Evolutionary conservation across 1,140 invertebrate species (phyloP).

Genomic region (Oedothorax gibbosus): DNA sequence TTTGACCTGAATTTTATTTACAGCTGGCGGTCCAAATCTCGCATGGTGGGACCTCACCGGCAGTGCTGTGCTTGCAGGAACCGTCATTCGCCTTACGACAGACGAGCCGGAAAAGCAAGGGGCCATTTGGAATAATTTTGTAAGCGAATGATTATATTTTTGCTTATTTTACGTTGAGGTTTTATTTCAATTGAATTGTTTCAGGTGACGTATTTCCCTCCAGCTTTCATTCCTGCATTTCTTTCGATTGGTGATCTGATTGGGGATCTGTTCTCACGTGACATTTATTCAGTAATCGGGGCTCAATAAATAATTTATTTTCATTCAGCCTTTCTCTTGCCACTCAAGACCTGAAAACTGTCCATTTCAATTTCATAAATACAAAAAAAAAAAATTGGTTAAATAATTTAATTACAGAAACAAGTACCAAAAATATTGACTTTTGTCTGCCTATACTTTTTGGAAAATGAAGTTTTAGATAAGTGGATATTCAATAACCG

Average conservation of each 20-base stretch:
- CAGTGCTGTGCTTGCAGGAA: conserved; percentile 92
- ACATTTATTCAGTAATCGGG: too few species aligned
- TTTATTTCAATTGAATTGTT: neutral
- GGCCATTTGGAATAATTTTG: conserved; percentile 93
- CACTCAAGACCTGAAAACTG: too few species aligned
- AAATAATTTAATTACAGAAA: too few species aligned
- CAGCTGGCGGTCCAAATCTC: conserved; percentile 82
- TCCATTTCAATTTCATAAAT: too few species aligned
- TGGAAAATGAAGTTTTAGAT: too few species aligned
- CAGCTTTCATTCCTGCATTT: neutral
- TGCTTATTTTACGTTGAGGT: neutral
- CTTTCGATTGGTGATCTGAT: neutral
- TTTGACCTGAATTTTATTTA: conserved; percentile 53
- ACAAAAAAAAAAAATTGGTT: too few species aligned
- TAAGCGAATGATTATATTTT: conserved; percentile 71
- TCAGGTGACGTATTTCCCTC: neutral
- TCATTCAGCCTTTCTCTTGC: too few species aligned
- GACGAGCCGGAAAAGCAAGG: conserved; percentile 92
- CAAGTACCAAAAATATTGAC: too few species aligned
- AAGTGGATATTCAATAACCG: too few species aligned
- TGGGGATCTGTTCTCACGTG: neutral
- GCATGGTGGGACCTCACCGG: conserved; percentile 97
- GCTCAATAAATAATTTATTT: too few species aligned
- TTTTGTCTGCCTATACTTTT: too few species aligned
- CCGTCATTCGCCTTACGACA: conserved; percentile 92